phyloP scores from a whole-genome alignment of 2,113 vertebrate species.

The Ovis aries region DNA sequence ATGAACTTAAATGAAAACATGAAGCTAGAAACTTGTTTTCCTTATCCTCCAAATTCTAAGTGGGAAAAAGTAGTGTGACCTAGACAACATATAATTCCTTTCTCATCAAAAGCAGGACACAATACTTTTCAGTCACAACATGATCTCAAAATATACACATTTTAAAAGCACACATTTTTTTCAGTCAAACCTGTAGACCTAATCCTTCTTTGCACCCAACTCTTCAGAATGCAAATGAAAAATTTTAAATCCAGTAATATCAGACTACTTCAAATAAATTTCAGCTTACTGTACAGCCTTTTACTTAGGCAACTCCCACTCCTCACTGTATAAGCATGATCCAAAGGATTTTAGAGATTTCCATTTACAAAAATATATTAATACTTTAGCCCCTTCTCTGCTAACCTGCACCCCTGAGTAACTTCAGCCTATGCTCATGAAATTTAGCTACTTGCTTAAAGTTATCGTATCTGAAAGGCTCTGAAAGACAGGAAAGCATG shows the following conservation, averaged over 20 bases:
- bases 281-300: neutral
- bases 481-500: neutral
- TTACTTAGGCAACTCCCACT: neutral
- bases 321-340: neutral
- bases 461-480: neutral
- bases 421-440: neutral
- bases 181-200: neutral
- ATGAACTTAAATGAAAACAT: neutral
- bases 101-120: neutral
- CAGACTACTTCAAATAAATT: neutral
- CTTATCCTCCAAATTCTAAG: neutral
- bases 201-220: neutral
- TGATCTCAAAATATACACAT: neutral
- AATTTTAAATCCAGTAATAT: neutral
- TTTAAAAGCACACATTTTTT: neutral
- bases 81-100: neutral
- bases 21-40: neutral
- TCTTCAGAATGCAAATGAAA: slow-evolving; percentile 24
- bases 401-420: neutral
- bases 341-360: neutral
- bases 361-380: neutral
- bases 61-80: neutral
- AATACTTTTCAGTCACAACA: neutral
- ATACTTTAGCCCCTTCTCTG: neutral
- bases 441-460: neutral